phyloP scores from a whole-genome alignment of 2,113 vertebrate species.

The Tachuris rubrigastra region DNA sequence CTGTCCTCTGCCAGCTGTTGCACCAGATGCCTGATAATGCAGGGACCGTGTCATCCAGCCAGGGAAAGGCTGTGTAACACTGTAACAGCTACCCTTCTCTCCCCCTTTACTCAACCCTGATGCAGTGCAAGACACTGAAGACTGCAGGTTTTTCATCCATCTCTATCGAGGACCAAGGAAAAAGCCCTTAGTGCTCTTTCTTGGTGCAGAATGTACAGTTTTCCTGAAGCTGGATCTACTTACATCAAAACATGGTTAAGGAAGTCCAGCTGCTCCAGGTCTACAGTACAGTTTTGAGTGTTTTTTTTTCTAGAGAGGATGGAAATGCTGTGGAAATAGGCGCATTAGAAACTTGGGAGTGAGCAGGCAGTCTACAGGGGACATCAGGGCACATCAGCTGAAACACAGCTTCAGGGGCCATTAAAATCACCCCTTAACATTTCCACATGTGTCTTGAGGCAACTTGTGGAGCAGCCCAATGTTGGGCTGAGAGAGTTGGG shows the following conservation, averaged over 20 bases:
- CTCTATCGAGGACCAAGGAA: not conserved
- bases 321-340: not conserved
- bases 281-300: rapidly evolving
- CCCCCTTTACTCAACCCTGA: not conserved
- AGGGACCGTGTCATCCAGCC: not conserved
- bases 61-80: not conserved
- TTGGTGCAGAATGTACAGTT: not conserved
- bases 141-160: not conserved
- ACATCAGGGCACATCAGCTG: not conserved
- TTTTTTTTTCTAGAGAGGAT: too few species aligned
- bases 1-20: not conserved
- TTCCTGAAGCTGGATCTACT: not conserved
- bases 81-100: not conserved
- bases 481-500: not conserved
- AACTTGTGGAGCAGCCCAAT: not conserved
- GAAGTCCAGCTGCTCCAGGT: not conserved
- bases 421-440: not conserved
- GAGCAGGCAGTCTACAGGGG: not conserved
- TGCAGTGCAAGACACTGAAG: not conserved
- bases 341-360: not conserved
- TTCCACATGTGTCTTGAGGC: not conserved
- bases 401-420: not conserved
- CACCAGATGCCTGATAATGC: not conserved
- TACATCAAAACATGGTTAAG: not conserved
- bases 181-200: not conserved